Percentiles rank a stretch among this genome's conserved stretches.
phyloP scores from a whole-genome alignment of 2,888 invertebrate genomes.

The Xylota sylvarum region DNA sequence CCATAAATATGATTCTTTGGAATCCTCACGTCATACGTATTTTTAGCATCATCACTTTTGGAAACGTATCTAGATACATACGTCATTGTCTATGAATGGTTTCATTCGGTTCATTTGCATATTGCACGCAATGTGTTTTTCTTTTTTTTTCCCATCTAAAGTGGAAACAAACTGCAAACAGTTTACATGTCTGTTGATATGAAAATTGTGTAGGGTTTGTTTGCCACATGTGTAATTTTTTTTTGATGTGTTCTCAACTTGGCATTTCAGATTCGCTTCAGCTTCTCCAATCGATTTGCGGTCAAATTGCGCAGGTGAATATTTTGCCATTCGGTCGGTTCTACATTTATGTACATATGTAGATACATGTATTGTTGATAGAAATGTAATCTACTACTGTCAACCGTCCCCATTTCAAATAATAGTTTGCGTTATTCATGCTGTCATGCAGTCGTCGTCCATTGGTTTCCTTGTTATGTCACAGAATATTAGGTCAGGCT shows the following conservation, averaged over 20 bases:
- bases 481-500: conserved; percentile 60
- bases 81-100: conserved; percentile 57
- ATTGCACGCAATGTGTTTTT: conserved; percentile 64
- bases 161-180: conserved; percentile 32
- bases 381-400: conserved; percentile 10
- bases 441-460: conserved; percentile 1
- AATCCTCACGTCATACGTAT: conserved; percentile 59
- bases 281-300: conserved; percentile 53
- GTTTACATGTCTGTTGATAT: conserved; percentile 31
- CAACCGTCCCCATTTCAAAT: conserved; percentile 25
- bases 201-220: neutral
- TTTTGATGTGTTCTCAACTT: neutral
- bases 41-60: conserved; percentile 64
- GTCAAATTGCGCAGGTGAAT: conserved; percentile 65
- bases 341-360: neutral
- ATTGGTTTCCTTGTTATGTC: conserved; percentile 38
- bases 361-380: neutral
- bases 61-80: conserved; percentile 6
- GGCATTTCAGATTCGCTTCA: conserved; percentile 41
- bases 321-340: conserved; percentile 19
- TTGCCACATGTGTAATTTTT: neutral
- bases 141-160: conserved; percentile 21
- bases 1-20: conserved; percentile 20
- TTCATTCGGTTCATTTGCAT: conserved; percentile 67
- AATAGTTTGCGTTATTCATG: conserved; percentile 23